A percentile compares a stretch with the other conserved stretches of the same genome.
phyloP scores from a whole-genome alignment of 2,888 invertebrate genomes.

The Apantesis nais region DNA sequence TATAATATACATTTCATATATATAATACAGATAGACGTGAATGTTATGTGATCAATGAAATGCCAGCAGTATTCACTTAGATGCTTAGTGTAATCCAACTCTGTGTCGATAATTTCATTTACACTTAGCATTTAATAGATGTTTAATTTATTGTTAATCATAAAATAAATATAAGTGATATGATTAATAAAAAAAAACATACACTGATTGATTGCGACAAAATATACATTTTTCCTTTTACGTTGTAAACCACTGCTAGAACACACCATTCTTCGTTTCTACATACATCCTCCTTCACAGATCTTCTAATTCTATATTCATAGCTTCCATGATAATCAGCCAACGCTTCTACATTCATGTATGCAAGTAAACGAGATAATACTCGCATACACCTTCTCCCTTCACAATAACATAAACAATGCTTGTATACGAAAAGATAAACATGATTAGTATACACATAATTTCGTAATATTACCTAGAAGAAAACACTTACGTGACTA shows the following conservation, averaged over 20 bases:
- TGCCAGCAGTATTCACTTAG: too few relatives aligned
- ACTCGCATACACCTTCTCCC: not conserved
- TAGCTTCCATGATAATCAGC: not conserved
- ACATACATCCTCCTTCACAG: not conserved
- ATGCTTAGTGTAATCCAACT: too few relatives aligned
- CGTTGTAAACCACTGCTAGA: not conserved
- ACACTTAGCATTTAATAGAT: not conserved
- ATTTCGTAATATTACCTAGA: slow-evolving; percentile 8
- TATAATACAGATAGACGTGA: too few relatives aligned
- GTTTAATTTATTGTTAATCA: not conserved
- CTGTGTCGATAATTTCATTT: not conserved
- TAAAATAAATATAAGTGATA: not conserved
- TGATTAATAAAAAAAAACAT: too few relatives aligned
- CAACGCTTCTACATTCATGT: not conserved
- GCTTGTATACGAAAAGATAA: not conserved
- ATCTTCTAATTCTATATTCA: not conserved
- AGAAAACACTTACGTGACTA: slow-evolving; percentile 26
- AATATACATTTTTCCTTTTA: not conserved
- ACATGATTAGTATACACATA: slow-evolving; percentile 2
- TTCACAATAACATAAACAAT: slow-evolving; percentile 1
- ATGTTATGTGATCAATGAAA: too few relatives aligned
- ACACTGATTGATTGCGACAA: not conserved
- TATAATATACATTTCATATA: too few relatives aligned
- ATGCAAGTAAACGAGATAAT: not conserved
- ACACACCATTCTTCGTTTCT: not conserved